Conservation (phyloP, 1,140 invertebrate genomes). For the Drosophila aff. region DNA sequence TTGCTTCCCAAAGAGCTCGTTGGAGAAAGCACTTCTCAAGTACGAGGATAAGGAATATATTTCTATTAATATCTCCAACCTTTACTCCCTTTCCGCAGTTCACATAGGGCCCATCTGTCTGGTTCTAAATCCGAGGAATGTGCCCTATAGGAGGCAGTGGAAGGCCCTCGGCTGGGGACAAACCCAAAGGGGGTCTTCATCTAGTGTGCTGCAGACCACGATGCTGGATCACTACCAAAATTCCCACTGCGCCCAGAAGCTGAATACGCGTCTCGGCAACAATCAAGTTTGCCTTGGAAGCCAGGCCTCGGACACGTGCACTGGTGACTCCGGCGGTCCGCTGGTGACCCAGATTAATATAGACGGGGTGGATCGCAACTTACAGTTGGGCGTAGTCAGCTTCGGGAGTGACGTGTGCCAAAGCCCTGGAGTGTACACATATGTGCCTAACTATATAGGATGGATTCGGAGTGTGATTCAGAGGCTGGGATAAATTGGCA, state of each 20-base stretch:
- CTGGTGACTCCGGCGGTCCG: slow-evolving; percentile 49
- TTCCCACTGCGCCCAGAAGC: background rate
- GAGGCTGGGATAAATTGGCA: background rate
- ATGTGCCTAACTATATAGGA: slow-evolving; percentile 20
- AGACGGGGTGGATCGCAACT: slow-evolving; percentile 4
- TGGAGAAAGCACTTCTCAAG: too few species aligned
- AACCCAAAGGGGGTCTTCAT: background rate
- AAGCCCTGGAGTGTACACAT: slow-evolving; percentile 47
- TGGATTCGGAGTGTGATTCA: slow-evolving; percentile 4
- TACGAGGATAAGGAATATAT: too few species aligned
- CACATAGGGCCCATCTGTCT: slow-evolving; percentile 52
- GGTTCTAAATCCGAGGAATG: slow-evolving; percentile 6
- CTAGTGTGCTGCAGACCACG: slow-evolving; percentile 25
- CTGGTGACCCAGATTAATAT: slow-evolving; percentile 10
- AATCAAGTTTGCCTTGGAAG: slow-evolving; percentile 27
- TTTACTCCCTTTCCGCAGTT: background rate
- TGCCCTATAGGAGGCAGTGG: background rate
- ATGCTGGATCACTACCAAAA: background rate
- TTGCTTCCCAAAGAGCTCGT: too few species aligned
- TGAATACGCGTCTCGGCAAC: background rate
- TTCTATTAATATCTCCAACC: background rate
- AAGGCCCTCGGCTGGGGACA: slow-evolving; percentile 46
- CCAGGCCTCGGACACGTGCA: slow-evolving; percentile 28
- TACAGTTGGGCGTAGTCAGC: slow-evolving; percentile 55
- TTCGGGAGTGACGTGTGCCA: slow-evolving; percentile 3